These are phyloP conservation scores for Phaonia tiefii DNA, from an alignment of 2,888 invertebrate species.

Conservation along the genomic window DNA sequence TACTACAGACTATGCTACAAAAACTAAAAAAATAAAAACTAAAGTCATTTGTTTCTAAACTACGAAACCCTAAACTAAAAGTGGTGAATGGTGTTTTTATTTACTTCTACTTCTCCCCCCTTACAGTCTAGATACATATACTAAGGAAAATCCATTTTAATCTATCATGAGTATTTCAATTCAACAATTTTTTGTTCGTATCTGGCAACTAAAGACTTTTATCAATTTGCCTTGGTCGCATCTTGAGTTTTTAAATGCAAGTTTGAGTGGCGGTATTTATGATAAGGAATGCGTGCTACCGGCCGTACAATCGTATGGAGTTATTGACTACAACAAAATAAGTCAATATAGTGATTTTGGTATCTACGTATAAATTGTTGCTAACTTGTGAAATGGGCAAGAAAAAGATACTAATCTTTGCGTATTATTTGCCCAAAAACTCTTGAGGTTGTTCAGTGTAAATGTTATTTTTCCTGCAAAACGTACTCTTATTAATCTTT, in stretches of 20 bases:
- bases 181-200: neutral
- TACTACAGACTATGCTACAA: slow-evolving; percentile 18
- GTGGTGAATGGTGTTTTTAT: neutral
- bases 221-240: neutral
- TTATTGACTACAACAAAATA: slow-evolving; percentile 19
- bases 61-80: neutral
- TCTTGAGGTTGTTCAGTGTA: too few relatives aligned
- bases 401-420: slow-evolving; percentile 21
- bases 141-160: neutral
- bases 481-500: too few relatives aligned
- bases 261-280: slow-evolving; percentile 44
- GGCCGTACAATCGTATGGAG: neutral
- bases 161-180: neutral
- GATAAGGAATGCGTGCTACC: slow-evolving; percentile 61
- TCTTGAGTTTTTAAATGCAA: slow-evolving; percentile 26
- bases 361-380: too few relatives aligned
- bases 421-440: slow-evolving; percentile 35
- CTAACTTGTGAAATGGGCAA: slow-evolving; percentile 15
- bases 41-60: slow-evolving; percentile 9
- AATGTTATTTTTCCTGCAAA: too few relatives aligned
- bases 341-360: slow-evolving; percentile 31
- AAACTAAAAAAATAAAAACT: slow-evolving; percentile 6
- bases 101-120: neutral
- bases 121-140: too few relatives aligned
- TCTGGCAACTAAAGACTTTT: neutral